These are phyloP conservation scores for Sciurus niger DNA, from an alignment of 2,113 vertebrate genomes.

Conservation along the genomic window DNA sequence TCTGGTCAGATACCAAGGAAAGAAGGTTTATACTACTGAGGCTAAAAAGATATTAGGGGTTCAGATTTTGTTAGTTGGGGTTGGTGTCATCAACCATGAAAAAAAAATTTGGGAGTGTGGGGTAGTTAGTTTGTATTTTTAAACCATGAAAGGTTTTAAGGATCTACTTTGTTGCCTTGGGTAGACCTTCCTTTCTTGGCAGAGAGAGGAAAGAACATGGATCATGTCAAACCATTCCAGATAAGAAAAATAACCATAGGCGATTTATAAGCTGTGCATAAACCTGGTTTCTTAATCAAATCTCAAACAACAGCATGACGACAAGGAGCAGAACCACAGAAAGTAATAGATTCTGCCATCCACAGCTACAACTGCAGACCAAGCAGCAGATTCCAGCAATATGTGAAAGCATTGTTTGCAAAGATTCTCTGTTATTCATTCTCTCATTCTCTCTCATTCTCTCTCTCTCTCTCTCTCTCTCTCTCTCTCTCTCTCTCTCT, in stretches of 20 bases:
- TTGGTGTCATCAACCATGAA: not conserved
- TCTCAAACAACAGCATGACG: not conserved
- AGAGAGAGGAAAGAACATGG: not conserved
- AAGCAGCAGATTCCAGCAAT: not conserved
- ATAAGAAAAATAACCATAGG: not conserved
- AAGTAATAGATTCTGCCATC: not conserved
- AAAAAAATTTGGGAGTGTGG: no score
- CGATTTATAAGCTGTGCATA: not conserved
- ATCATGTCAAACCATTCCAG: not conserved
- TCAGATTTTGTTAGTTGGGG: not conserved
- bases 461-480: not conserved
- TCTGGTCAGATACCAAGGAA: not conserved
- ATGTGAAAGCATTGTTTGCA: not conserved
- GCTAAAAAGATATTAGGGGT: not conserved
- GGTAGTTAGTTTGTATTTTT: not conserved
- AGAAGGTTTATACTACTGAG: not conserved
- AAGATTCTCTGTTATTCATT: not conserved
- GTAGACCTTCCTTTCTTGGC: not conserved
- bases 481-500: not conserved
- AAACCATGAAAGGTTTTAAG: slow-evolving; percentile 20
- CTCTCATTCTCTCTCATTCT: not conserved
- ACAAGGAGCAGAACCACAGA: not conserved
- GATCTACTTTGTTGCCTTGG: not conserved
- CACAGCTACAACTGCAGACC: not conserved
- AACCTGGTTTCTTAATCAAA: not conserved